Base-by-base conservation (phyloP, 1,140 invertebrate species). In the Platyura marginata region DNA sequence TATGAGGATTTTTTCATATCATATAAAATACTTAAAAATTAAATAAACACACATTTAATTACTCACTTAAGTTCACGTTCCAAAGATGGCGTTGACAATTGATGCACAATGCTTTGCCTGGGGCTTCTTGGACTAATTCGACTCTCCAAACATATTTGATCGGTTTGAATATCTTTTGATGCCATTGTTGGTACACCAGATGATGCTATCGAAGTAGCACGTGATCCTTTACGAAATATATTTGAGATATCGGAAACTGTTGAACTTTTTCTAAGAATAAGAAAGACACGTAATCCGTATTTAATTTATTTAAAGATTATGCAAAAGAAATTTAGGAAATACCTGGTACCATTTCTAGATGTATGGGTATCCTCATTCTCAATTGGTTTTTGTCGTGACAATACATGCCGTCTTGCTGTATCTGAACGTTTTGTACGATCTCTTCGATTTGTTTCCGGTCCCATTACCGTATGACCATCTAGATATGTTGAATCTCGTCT, bases 381-480 rank as follows among this genome's bases (percentile, higher is more conserved):
- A 15, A 87, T 73, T 42, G 76, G 76, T 40, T 74, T 71, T 52
- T 87, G 83, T 13, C 83, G 61, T 4, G 74, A 63, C n/a, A 86
- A 63, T 25, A 81, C 74, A 53, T 83, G 81, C 15, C 81, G 63
- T 21, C 75, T 70, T 10, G 77, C 75, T 23, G 79, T 81, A 41
- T 77, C 74, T 2, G 74, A 76, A 21, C 68, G 54, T 36, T 55
- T 59, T 11, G 61, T 63, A 25, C 60, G 52, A 15, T 44, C 45
- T 82, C 77, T 43, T 72, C 67, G 22, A 81, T 69, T 40, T 69
- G n/a, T n/a, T n/a, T n/a, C n/a, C n/a, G n/a, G n/a, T n/a, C n/a
- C n/a, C n/a, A n/a, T 71, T 33, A 81, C 56, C 76, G 68, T 82
- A 73, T 1, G 79, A 79, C 19, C 65, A 74, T 59, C 75, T 77